A percentile compares a stretch with the other conserved stretches of the same genome.
These are phyloP conservation scores for Rugalucina vietnamica DNA, from an alignment of 2,888 invertebrate species.

Conservation along the genomic window DNA sequence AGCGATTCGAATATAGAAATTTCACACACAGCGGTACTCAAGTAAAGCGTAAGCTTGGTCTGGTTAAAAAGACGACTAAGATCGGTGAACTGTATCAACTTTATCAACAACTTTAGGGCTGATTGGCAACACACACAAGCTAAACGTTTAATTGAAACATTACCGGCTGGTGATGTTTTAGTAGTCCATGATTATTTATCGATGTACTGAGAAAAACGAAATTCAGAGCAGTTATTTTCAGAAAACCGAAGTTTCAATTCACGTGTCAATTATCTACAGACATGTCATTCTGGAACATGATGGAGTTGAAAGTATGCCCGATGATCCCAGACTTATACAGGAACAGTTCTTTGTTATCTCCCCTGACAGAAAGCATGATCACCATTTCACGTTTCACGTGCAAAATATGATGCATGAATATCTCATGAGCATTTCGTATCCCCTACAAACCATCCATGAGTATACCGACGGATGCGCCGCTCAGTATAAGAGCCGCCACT, in stretches of 20 bases:
- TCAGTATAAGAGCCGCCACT: conserved; percentile 54
- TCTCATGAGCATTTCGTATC: not conserved
- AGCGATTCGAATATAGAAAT: no score
- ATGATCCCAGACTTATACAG: not conserved
- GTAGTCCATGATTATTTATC: no score
- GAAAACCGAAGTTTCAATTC: conserved; percentile 11
- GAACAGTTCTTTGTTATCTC: conserved; percentile 20
- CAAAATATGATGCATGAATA: not conserved
- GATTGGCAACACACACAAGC: no score
- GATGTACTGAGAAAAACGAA: no score
- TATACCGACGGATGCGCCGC: conserved; percentile 43
- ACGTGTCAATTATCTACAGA: conserved; percentile 10
- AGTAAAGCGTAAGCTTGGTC: no score
- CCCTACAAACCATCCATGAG: conserved; percentile 33
- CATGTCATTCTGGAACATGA: not conserved
- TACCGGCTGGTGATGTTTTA: no score
- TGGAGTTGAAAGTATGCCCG: conserved; percentile 1
- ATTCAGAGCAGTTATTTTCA: no score
- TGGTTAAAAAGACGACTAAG: no score
- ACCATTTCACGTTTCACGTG: not conserved
- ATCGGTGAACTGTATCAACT: no score
- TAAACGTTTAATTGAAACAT: no score
- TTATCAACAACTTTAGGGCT: no score
- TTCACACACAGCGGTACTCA: no score
- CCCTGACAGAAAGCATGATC: not conserved